A percentile compares a stretch with the other conserved stretches of the same genome.
phyloP scores from a whole-genome alignment of 2,797 vertebrate species.

The Smutsia temminckii region DNA sequence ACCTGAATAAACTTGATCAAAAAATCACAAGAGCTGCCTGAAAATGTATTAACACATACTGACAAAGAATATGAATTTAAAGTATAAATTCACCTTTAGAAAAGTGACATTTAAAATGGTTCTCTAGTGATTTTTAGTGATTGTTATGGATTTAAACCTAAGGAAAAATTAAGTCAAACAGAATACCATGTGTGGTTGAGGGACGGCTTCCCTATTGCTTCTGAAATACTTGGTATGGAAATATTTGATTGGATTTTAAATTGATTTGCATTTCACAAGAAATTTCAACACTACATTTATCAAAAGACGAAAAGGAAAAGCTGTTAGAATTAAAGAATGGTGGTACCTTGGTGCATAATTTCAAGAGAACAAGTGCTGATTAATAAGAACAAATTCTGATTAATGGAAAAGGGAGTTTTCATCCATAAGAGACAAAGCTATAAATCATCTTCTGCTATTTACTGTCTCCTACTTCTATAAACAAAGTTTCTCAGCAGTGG shows the following conservation, averaged over 20 bases:
- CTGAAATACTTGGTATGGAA: background rate
- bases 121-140: background rate
- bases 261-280: background rate
- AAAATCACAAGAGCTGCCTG: background rate
- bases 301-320: background rate
- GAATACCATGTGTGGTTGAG: background rate
- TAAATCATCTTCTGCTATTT: background rate
- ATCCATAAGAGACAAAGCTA: background rate
- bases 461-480: background rate
- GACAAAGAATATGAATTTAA: constrained; percentile 2
- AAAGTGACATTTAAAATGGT: background rate
- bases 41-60: background rate
- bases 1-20: constrained; percentile 7
- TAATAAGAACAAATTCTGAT: background rate
- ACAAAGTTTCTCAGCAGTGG: background rate
- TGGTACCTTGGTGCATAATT: background rate
- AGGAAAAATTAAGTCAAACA: background rate
- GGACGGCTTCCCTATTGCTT: background rate
- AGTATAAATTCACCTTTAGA: background rate
- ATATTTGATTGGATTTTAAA: background rate
- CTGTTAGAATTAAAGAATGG: background rate
- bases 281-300: background rate
- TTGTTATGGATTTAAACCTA: background rate
- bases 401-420: background rate
- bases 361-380: background rate